phyloP scores from a whole-genome alignment of 2,113 vertebrate species.

The Castor canadensis region DNA sequence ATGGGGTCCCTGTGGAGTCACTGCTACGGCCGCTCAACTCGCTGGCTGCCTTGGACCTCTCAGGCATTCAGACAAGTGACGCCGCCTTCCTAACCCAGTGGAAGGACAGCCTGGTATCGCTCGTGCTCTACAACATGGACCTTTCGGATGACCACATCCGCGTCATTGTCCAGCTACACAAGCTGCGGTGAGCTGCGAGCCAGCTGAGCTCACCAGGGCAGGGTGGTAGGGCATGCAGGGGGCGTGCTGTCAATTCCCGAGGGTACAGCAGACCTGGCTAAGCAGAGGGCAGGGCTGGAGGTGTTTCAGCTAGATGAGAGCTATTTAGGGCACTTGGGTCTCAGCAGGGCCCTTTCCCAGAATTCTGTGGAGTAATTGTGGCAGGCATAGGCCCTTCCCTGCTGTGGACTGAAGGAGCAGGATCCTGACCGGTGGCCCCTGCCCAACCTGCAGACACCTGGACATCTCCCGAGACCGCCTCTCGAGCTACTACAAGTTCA shows the following conservation, averaged over 20 bases:
- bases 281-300: background rate
- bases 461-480: conserved; percentile 95
- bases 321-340: background rate
- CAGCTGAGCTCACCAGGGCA: background rate
- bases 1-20: conserved; percentile 90
- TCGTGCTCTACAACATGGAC: conserved; percentile 98
- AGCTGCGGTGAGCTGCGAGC: conserved; percentile 89
- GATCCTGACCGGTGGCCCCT: conserved; percentile 62
- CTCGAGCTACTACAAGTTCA: conserved; percentile 93
- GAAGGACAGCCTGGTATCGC: conserved; percentile 93
- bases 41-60: conserved; percentile 93
- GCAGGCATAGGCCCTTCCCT: background rate
- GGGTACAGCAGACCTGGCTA: background rate
- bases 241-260: background rate
- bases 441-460: conserved; percentile 87
- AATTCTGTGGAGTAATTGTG: background rate
- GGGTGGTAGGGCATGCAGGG: background rate
- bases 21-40: conserved; percentile 91
- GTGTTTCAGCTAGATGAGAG: background rate
- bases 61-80: conserved; percentile 90
- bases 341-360: background rate
- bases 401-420: background rate
- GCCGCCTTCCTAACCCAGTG: conserved; percentile 94
- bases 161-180: conserved; percentile 91
- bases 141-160: conserved; percentile 94